These are phyloP conservation scores for Anhinga rufa DNA, from an alignment of 2,113 vertebrate genomes.

Conservation along the genomic window DNA sequence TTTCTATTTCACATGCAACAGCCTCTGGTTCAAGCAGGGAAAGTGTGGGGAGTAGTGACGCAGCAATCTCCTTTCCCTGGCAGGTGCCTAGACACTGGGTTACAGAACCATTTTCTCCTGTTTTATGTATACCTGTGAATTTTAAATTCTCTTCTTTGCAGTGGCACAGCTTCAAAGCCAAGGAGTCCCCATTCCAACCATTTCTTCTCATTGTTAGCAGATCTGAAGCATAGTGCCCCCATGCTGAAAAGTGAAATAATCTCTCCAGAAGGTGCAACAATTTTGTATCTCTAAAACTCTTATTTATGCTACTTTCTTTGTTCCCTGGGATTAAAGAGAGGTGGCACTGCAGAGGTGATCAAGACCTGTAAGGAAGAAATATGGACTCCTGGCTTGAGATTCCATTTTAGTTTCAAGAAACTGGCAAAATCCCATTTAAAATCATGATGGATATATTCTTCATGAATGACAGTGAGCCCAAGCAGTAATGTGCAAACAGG, in stretches of 20 bases:
- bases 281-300: neutral
- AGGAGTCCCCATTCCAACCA: neutral
- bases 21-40: neutral
- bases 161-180: neutral
- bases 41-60: accelerated
- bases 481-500: neutral
- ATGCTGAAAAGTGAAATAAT: neutral
- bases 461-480: neutral
- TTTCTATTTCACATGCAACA: neutral
- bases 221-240: accelerated
- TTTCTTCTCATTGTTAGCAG: neutral
- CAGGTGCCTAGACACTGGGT: neutral
- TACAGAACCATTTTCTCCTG: neutral
- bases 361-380: neutral
- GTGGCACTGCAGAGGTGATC: neutral
- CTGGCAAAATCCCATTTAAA: neutral
- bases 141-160: neutral
- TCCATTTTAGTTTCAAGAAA: neutral
- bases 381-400: neutral
- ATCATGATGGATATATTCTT: neutral
- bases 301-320: neutral
- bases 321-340: neutral
- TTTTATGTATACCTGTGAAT: neutral
- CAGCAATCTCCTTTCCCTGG: neutral
- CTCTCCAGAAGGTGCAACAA: neutral